A percentile compares a stretch with the other conserved stretches of the same genome.
Conservation (phyloP, 2,797 vertebrate species). For the Coregonus sp. region DNA sequence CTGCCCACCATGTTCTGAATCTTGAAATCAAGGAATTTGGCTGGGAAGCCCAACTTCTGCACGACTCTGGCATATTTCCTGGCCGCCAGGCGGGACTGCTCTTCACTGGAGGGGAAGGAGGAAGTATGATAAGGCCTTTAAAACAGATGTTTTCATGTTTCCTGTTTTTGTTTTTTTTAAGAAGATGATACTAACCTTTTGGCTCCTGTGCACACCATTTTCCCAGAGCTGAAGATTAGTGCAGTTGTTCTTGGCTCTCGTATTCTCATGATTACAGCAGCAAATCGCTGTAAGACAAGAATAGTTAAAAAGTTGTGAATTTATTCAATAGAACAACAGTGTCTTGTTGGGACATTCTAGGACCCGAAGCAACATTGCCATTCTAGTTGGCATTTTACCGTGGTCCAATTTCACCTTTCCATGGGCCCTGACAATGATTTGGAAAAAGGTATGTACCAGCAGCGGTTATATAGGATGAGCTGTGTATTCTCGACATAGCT, state of each 20-base stretch:
- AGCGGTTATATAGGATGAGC: too few species aligned
- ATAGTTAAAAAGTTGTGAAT: background rate
- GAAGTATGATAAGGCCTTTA: background rate
- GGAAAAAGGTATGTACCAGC: background rate
- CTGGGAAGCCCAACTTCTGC: slow-evolving; percentile 97
- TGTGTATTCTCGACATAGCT: too few species aligned
- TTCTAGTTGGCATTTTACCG: background rate
- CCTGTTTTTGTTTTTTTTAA: background rate
- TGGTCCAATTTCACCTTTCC: background rate
- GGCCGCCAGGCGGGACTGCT: slow-evolving; percentile 95
- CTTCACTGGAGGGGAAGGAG: slow-evolving; percentile 79
- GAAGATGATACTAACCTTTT: slow-evolving; percentile 83
- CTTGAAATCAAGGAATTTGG: slow-evolving; percentile 99
- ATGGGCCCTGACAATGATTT: background rate
- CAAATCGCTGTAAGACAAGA: slow-evolving; percentile 86
- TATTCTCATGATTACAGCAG: slow-evolving; percentile 99
- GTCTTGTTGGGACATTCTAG: too few species aligned
- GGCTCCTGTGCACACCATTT: slow-evolving; percentile 99
- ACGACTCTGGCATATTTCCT: slow-evolving; percentile 98
- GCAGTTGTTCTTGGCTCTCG: slow-evolving; percentile 98
- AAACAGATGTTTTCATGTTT: background rate
- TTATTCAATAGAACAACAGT: background rate
- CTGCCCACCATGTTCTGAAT: slow-evolving; percentile 99
- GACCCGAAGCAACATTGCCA: background rate
- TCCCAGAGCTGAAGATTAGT: slow-evolving; percentile 98